Evolutionary conservation across 2,797 vertebrate genomes (phyloP).

Genomic region (Anguilla anguilla): DNA sequence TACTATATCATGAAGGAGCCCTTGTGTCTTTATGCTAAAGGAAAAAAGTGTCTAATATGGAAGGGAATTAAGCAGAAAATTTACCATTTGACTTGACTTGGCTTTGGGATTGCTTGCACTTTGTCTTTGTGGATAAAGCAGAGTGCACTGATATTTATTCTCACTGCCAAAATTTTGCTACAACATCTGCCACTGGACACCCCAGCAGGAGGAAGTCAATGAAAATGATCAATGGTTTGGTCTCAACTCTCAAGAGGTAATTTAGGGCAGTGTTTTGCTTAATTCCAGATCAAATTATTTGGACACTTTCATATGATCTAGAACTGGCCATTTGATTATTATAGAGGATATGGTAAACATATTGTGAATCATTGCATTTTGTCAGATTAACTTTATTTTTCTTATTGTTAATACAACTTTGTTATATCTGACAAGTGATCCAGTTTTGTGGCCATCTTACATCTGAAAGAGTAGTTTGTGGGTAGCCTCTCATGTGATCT

Average conservation of each 20-base stretch:
- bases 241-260: not conserved
- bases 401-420: not conserved
- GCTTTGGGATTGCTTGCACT: not conserved
- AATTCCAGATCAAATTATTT: not conserved
- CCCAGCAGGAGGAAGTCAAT: not conserved
- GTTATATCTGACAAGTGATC: not conserved
- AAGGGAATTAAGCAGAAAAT: not conserved
- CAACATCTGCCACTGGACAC: not conserved
- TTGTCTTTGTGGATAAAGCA: not conserved
- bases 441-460: not conserved
- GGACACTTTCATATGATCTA: not conserved
- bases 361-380: not conserved
- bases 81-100: not conserved
- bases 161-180: not conserved
- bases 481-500: not conserved
- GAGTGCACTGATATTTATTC: not conserved
- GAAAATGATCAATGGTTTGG: not conserved
- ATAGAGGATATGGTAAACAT: not conserved
- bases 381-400: not conserved
- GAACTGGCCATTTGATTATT: not conserved
- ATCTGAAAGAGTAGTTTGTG: not conserved
- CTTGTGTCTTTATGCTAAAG: not conserved
- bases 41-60: not conserved
- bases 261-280: not conserved
- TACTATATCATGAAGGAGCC: not conserved